Conservation (phyloP, 2,888 invertebrate genomes). For the Panorpa germanica region DNA sequence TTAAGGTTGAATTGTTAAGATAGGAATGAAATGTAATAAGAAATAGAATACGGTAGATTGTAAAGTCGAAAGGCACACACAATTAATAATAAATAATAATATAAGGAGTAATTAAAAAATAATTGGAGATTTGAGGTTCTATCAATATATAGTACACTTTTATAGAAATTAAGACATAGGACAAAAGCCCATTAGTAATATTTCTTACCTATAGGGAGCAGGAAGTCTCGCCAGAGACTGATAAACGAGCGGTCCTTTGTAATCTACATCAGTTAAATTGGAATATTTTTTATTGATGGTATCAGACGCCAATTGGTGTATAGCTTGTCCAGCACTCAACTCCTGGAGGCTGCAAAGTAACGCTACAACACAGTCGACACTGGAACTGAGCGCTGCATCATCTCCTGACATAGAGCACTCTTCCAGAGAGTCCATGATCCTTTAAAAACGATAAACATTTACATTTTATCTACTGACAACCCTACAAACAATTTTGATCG, state of each 20-base stretch:
- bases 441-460: slow-evolving; percentile 19
- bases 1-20: no score
- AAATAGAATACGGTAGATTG: no score
- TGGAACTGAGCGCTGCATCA: slow-evolving; percentile 54
- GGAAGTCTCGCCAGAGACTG: slow-evolving; percentile 68
- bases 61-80: no score
- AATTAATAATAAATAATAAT: no score
- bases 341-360: slow-evolving; percentile 67
- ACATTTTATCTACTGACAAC: background rate
- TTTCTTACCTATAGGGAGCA: slow-evolving; percentile 61
- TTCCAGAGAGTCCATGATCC: slow-evolving; percentile 84
- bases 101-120: no score
- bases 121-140: no score
- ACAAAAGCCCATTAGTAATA: no score
- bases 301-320: slow-evolving; percentile 29
- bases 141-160: no score
- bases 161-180: no score
- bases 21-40: no score
- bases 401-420: slow-evolving; percentile 75
- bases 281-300: slow-evolving; percentile 46
- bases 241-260: slow-evolving; percentile 69
- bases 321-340: slow-evolving; percentile 57
- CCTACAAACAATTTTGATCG: background rate
- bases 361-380: slow-evolving; percentile 68
- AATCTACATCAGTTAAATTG: slow-evolving; percentile 53